These are phyloP conservation scores for Sthenelais limicola DNA, from an alignment of 2,888 invertebrate species.

Conservation along the genomic window DNA sequence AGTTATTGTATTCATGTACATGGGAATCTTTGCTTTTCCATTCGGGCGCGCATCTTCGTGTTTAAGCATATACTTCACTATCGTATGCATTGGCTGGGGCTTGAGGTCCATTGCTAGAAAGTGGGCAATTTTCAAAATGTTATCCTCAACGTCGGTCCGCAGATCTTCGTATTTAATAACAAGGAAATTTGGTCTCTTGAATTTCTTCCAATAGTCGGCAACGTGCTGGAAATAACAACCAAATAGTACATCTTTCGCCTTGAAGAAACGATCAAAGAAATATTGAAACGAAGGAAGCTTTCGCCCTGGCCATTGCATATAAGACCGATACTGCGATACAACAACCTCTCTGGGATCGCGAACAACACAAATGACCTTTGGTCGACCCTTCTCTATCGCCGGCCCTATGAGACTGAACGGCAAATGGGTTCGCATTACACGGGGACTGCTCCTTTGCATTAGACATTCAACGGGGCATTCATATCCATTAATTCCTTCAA, in stretches of 20 bases:
- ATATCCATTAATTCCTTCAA: not conserved
- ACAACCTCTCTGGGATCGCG: slow-evolving; percentile 13
- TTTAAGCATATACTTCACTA: not conserved
- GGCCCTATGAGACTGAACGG: slow-evolving; percentile 7
- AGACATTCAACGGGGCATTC: not conserved
- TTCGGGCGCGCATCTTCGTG: not conserved
- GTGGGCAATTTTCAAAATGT: slow-evolving; percentile 3
- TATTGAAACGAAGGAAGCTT: slow-evolving; percentile 8
- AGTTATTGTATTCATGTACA: not conserved
- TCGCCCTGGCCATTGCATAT: slow-evolving; percentile 11
- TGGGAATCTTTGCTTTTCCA: not conserved
- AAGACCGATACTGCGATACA: slow-evolving; percentile 3
- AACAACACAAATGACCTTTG: not conserved
- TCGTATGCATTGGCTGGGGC: slow-evolving; percentile 17
- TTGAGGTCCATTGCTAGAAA: slow-evolving; percentile 15
- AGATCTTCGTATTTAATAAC: slow-evolving; percentile 3
- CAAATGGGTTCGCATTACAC: slow-evolving; percentile 7
- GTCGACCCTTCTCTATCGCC: slow-evolving; percentile 1
- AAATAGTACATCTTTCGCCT: not conserved
- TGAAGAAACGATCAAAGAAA: slow-evolving; percentile 20
- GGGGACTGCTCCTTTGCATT: not conserved
- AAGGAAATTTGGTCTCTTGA: not conserved
- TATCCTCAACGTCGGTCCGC: not conserved
- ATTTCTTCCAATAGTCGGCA: not conserved
- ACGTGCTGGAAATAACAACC: slow-evolving; percentile 2